Conservation (phyloP, 2,888 invertebrate species). For the Eueremaeus valkanovi region DNA sequence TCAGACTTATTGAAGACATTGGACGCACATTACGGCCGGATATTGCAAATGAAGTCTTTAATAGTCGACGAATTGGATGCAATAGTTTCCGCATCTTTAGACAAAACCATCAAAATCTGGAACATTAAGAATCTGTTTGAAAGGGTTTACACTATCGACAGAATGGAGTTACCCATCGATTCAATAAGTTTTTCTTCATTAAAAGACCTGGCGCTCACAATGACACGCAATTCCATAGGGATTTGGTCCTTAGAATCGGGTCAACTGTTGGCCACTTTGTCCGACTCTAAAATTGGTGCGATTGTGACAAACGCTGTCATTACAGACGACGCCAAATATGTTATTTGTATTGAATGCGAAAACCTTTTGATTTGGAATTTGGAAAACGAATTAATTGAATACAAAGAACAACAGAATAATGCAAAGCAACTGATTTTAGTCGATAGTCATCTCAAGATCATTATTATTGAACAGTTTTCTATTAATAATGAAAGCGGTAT, state of each 20-base stretch:
- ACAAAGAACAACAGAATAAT: conserved; percentile 75
- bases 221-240: conserved; percentile 89
- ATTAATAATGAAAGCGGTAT: background rate
- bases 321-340: conserved; percentile 74
- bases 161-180: conserved; percentile 92
- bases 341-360: conserved; percentile 87
- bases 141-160: conserved; percentile 89
- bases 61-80: conserved; percentile 66
- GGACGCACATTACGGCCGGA: conserved; percentile 94
- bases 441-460: conserved; percentile 49
- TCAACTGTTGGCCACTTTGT: conserved; percentile 74
- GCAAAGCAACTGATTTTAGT: conserved; percentile 70
- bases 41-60: conserved; percentile 82
- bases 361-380: conserved; percentile 84
- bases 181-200: conserved; percentile 64
- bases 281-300: conserved; percentile 85
- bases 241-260: conserved; percentile 89
- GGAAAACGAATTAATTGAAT: conserved; percentile 64
- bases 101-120: conserved; percentile 97
- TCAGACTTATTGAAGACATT: conserved; percentile 80
- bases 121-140: conserved; percentile 98
- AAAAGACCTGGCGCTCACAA: conserved; percentile 78
- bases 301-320: conserved; percentile 89
- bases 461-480: background rate
- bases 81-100: conserved; percentile 91